Evolutionary conservation across 2,113 vertebrate genomes (phyloP), one percentile per base, ranked within the genome.

Genomic region (Notarius quadriscutis): DNA sequence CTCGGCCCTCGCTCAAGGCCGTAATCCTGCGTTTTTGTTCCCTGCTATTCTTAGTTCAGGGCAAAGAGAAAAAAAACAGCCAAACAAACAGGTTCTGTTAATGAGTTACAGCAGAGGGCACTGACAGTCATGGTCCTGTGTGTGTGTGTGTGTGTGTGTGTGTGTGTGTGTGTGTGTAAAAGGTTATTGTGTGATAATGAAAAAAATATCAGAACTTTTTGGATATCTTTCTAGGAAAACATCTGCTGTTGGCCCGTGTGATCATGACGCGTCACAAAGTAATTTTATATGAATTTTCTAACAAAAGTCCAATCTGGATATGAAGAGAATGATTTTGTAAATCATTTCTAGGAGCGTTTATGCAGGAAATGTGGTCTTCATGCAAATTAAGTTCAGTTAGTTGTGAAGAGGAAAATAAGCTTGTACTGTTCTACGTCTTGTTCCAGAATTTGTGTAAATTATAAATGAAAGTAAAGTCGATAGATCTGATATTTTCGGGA

Each of bases 21-120:
- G 8, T 83, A 50, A 62, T 72, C 65, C 72, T 75, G 58, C 8
- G 6, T 72, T 67, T 60, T 65, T 85, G 10, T 78, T 88, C 17
- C 30, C 25, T 30, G 81, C 81, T 88, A 88, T 88, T 86, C 65
- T 86, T 84, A 88, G 89, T 6, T 2, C n/a, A 30, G 58, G 51
- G 34, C 17, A 2, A 20, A 67, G 48, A n/a, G 55, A 84, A 67
- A 60, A 65, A 79, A 65, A 34, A 12, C 25, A 55, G 74, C 41
- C 80, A 25, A 58, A 83, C 71, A 82, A 60, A 82, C 74, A 85
- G 81, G 81, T 78, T 84, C 58, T 63, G 41, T 51, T 83, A 65
- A 87, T 53, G 55, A 75, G 69, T 65, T 77, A 60, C 86, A 82
- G 50, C 80, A n/a, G 78, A 30, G 51, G 50, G 77, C 51, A 79